Conservation (phyloP, 2,888 invertebrate species). For the Autographa pulchrina region DNA sequence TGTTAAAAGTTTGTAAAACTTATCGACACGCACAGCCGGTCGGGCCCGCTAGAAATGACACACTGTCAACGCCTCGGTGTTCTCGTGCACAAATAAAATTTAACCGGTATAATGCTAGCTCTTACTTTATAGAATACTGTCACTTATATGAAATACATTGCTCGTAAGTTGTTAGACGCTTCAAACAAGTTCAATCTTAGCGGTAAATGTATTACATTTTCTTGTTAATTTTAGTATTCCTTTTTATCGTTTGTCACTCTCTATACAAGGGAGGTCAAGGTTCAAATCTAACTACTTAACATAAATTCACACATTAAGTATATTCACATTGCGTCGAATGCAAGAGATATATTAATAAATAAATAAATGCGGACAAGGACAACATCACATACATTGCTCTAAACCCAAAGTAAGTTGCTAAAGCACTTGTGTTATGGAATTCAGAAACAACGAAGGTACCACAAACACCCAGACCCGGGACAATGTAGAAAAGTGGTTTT, state of each 20-base stretch:
- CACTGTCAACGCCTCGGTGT: constrained; percentile 15
- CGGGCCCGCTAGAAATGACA: constrained; percentile 37
- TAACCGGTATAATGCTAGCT: neutral
- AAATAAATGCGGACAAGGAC: too few relatives aligned
- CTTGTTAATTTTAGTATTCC: neutral
- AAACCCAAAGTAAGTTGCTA: too few relatives aligned
- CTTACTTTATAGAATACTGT: neutral
- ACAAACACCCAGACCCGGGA: too few relatives aligned
- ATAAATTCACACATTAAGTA: neutral
- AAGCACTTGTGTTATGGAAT: too few relatives aligned
- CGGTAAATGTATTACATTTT: neutral
- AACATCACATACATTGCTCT: too few relatives aligned
- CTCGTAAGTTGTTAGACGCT: neutral
- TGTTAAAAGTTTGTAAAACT: constrained; percentile 26
- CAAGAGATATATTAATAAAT: neutral
- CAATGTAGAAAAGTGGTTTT: too few relatives aligned
- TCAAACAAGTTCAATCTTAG: neutral
- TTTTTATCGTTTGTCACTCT: neutral
- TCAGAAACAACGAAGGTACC: too few relatives aligned
- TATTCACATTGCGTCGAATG: neutral
- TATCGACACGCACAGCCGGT: constrained; percentile 24
- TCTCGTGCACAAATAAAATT: constrained; percentile 1
- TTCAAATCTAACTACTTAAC: neutral
- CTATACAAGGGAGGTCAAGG: neutral
- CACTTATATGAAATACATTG: neutral